phyloP scores from a whole-genome alignment of 2,797 vertebrate species.

The Chrosomus eos region DNA sequence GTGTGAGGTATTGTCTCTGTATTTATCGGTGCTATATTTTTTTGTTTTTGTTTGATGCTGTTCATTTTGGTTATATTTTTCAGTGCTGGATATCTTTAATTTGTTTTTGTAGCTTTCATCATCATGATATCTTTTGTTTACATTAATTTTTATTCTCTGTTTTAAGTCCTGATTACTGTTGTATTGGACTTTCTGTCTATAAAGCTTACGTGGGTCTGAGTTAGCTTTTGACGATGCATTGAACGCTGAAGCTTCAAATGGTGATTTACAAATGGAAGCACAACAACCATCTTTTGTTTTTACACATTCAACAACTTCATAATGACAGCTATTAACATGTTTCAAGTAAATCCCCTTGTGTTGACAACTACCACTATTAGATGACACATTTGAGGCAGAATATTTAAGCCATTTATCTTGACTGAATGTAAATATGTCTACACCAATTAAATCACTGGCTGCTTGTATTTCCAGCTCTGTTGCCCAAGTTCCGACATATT shows the following conservation, averaged over 20 bases:
- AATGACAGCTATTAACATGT: slow-evolving; percentile 21
- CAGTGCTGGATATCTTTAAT: background rate
- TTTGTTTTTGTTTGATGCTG: background rate
- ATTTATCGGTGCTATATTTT: background rate
- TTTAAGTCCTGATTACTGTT: background rate
- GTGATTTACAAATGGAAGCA: background rate
- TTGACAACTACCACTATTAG: background rate
- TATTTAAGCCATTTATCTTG: slow-evolving; percentile 24
- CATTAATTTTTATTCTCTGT: fast-evolving
- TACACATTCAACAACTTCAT: slow-evolving; percentile 48
- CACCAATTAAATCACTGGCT: slow-evolving; percentile 16
- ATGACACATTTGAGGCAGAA: background rate
- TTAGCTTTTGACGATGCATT: background rate
- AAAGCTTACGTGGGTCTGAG: background rate
- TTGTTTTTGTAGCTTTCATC: fast-evolving
- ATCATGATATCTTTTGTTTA: background rate
- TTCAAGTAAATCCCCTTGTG: slow-evolving; percentile 7
- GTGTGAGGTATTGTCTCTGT: background rate
- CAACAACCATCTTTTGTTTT: background rate
- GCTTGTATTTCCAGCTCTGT: slow-evolving; percentile 48
- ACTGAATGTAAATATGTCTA: slow-evolving; percentile 31
- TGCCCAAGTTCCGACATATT: slow-evolving; percentile 36
- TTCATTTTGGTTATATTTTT: background rate
- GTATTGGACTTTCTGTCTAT: background rate
- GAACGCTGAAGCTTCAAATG: fast-evolving